Percentiles rank a stretch among this genome's conserved stretches.
These are phyloP conservation scores for Heterotilapia buettikoferi DNA, from an alignment of 2,113 vertebrate species.

Conservation along the genomic window DNA sequence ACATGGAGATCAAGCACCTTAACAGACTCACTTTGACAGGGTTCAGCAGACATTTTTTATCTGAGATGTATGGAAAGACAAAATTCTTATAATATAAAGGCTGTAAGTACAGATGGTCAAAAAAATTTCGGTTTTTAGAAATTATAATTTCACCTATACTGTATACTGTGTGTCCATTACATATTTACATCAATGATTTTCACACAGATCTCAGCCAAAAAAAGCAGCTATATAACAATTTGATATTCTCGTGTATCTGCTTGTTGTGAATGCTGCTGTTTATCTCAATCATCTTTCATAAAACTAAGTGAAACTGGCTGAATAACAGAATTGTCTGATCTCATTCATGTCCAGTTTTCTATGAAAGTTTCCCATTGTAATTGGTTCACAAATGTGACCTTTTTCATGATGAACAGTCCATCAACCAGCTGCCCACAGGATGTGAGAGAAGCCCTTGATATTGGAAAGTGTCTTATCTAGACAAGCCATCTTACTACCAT, in stretches of 20 bases:
- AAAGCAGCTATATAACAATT: neutral
- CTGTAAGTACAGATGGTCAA: neutral
- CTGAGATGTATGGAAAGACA: constrained; percentile 16
- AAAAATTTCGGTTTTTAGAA: fast-evolving
- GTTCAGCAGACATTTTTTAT: constrained; percentile 12
- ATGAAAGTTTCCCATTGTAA: constrained; percentile 43
- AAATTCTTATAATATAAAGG: constrained; percentile 15
- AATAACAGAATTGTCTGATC: constrained; percentile 14
- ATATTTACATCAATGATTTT: neutral
- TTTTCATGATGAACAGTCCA: constrained; percentile 53
- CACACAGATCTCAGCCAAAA: neutral
- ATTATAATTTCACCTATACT: neutral
- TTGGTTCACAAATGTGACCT: constrained; percentile 63
- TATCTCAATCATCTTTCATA: neutral
- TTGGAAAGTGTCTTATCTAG: constrained; percentile 50
- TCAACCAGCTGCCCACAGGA: constrained; percentile 48
- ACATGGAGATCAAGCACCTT: constrained; percentile 27
- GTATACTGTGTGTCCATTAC: neutral
- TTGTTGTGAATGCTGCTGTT: neutral
- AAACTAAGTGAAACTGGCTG: neutral
- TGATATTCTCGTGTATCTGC: neutral
- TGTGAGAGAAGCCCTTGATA: constrained; percentile 43
- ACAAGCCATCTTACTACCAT: constrained; percentile 39
- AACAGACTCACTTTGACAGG: constrained; percentile 4
- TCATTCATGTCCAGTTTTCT: constrained; percentile 8